Conservation (phyloP, 2,888 invertebrate species). For the Aspidiotus destructor region DNA sequence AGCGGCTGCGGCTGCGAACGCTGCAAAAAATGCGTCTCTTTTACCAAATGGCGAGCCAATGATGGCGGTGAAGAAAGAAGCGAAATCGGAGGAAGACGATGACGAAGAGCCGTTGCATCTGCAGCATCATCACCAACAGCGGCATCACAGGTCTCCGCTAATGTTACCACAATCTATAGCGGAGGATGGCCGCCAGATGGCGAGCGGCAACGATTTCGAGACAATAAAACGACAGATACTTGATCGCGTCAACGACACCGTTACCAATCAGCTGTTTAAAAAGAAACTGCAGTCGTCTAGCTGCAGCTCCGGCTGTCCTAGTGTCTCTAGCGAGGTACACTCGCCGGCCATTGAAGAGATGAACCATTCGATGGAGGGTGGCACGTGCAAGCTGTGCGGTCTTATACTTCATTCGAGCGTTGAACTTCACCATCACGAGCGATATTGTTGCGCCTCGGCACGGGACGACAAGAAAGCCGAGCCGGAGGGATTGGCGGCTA, state of each 20-base stretch:
- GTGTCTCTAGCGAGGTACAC: slow-evolving; percentile 35
- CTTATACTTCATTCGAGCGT: slow-evolving; percentile 38
- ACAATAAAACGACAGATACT: slow-evolving; percentile 57
- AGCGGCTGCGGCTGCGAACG: not conserved
- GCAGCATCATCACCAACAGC: not conserved
- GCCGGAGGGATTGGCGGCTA: slow-evolving; percentile 67
- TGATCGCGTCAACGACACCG: slow-evolving; percentile 61
- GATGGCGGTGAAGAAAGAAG: slow-evolving; percentile 31
- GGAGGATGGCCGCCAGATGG: slow-evolving; percentile 5
- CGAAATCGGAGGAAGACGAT: slow-evolving; percentile 28
- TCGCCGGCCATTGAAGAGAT: slow-evolving; percentile 25
- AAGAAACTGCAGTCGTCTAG: slow-evolving; percentile 52
- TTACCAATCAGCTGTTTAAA: slow-evolving; percentile 56
- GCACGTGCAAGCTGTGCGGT: slow-evolving; percentile 25
- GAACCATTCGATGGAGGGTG: slow-evolving; percentile 48
- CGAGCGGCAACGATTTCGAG: slow-evolving; percentile 50
- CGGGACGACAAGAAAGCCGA: slow-evolving; percentile 42
- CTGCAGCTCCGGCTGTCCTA: slow-evolving; percentile 38
- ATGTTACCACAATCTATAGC: slow-evolving; percentile 6
- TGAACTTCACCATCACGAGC: slow-evolving; percentile 63
- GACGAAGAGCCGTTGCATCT: slow-evolving; percentile 18
- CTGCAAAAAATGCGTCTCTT: slow-evolving; percentile 12
- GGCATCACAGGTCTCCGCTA: not conserved
- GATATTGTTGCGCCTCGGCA: slow-evolving; percentile 40
- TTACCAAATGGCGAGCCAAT: slow-evolving; percentile 24